Conservation (phyloP, 1,140 invertebrate genomes). For the Trachymyrmex septentrionalis region DNA sequence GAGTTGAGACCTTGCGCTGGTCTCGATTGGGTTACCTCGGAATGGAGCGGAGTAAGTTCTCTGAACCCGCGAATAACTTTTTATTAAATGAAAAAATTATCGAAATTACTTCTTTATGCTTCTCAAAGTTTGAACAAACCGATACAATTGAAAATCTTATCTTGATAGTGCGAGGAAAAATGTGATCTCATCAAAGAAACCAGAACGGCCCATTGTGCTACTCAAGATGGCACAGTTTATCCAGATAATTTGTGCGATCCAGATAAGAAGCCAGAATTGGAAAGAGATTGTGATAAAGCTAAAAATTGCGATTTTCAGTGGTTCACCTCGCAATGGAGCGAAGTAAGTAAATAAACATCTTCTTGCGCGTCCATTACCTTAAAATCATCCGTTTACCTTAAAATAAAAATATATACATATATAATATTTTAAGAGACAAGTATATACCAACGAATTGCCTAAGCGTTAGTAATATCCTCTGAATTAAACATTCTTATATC, state of each 20-base stretch:
- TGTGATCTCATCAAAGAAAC: constrained; percentile 92
- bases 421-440: background rate
- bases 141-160: constrained; percentile 17
- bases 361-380: background rate
- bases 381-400: background rate
- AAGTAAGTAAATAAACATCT: constrained; percentile 84
- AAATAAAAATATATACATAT: background rate
- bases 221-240: constrained; percentile 90
- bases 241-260: constrained; percentile 89
- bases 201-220: constrained; percentile 91
- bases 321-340: constrained; percentile 95
- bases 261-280: constrained; percentile 87
- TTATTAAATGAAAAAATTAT: constrained; percentile 24
- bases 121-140: background rate
- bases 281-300: constrained; percentile 88
- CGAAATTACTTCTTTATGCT: constrained; percentile 11
- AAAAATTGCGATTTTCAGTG: constrained; percentile 92
- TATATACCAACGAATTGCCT: background rate
- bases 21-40: constrained; percentile 95
- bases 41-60: constrained; percentile 95
- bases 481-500: background rate
- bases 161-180: constrained; percentile 89
- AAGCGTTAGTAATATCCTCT: background rate
- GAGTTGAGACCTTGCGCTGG: constrained; percentile 94
- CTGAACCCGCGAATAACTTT: background rate